Evolutionary conservation across 2,797 vertebrate species (phyloP).

Genomic region (Holocentrus rufus): DNA sequence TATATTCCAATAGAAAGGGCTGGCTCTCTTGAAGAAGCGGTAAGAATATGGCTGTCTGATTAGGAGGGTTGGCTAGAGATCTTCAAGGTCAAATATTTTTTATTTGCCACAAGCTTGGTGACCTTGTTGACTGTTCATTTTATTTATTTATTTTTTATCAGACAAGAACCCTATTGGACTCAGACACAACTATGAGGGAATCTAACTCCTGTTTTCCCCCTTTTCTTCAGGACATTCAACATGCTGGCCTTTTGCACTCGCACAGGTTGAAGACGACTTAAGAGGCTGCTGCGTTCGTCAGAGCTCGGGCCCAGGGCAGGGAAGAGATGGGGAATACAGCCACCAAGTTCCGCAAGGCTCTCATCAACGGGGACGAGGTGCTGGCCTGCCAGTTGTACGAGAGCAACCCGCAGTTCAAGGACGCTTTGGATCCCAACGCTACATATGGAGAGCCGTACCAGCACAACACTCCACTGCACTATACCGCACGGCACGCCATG

Average conservation of each 20-base stretch:
- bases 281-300: conserved; percentile 66
- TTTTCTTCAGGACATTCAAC: conserved; percentile 79
- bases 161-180: conserved; percentile 27
- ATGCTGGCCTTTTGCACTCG: conserved; percentile 79
- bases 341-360: conserved; percentile 98
- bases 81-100: conserved; percentile 14
- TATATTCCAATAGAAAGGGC: conserved; percentile 1
- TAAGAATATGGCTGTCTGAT: conserved; percentile 20
- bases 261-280: conserved; percentile 78
- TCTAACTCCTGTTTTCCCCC: conserved; percentile 30
- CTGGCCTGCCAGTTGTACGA: conserved; percentile 97
- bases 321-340: conserved; percentile 96
- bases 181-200: conserved; percentile 15
- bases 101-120: background rate
- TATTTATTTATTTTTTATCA: conserved; percentile 8
- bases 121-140: background rate
- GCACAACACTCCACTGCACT: conserved; percentile 98
- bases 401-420: conserved; percentile 96
- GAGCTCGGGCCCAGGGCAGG: conserved; percentile 47
- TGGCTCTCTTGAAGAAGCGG: conserved; percentile 20
- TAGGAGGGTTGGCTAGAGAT: background rate
- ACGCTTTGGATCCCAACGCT: conserved; percentile 96
- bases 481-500: conserved; percentile 97
- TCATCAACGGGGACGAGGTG: conserved; percentile 95
- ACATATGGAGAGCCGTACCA: conserved; percentile 98